Evolutionary conservation across 2,113 vertebrate species (phyloP).

Genomic region (rabbit (Oryctolagus cuniculus)): mOryCun1.1 NC_091447.1:13639001-13639500

Average conservation of each 20-base stretch:
- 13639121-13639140: neutral
- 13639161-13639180: neutral
- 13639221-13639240: neutral
- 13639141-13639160: neutral
- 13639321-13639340: neutral
- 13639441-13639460: neutral
- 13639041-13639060: neutral
- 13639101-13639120: neutral
- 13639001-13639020: neutral
- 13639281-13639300: neutral
- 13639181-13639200: neutral
- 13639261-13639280: no score
- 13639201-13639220: neutral
- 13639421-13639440: neutral
- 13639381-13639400: neutral
- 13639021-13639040: neutral
- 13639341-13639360: neutral
- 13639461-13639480: neutral
- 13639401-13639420: neutral
- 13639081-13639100: neutral
- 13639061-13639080: neutral
- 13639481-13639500: neutral
- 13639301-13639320: neutral
- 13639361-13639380: neutral
- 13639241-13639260: neutral